Conservation (phyloP, 2,888 invertebrate genomes). For the Stenodema calcarata region DNA sequence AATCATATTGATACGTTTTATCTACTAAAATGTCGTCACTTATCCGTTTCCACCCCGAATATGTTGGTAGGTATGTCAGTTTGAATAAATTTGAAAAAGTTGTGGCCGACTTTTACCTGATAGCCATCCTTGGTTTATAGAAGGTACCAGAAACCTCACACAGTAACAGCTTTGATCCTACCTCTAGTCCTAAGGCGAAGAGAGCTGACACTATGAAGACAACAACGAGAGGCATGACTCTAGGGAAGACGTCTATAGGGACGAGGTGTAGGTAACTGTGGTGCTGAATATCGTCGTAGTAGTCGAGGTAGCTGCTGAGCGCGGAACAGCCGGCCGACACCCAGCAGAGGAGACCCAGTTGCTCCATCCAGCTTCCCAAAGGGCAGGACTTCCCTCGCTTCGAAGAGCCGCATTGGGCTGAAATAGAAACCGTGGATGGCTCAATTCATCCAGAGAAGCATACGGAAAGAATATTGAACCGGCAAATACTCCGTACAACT, state of each 20-base stretch:
- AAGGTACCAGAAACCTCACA: too few species aligned
- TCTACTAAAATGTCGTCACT: too few species aligned
- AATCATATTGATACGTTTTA: too few species aligned
- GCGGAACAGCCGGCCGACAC: neutral
- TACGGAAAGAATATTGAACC: too few species aligned
- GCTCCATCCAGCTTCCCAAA: conserved; percentile 16
- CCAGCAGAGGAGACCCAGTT: conserved; percentile 30
- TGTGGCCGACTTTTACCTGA: too few species aligned
- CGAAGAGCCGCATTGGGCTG: neutral
- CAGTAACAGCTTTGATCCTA: neutral
- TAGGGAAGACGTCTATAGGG: conserved; percentile 24
- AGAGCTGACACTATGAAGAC: neutral
- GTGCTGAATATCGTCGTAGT: conserved; percentile 35
- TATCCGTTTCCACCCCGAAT: too few species aligned
- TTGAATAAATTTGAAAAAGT: too few species aligned
- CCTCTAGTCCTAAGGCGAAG: conserved; percentile 31
- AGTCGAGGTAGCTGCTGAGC: conserved; percentile 36
- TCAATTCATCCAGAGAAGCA: too few species aligned
- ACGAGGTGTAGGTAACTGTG: conserved; percentile 36
- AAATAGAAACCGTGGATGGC: too few species aligned
- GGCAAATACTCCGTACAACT: too few species aligned
- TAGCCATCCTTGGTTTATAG: too few species aligned
- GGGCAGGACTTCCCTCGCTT: neutral
- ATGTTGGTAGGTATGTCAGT: too few species aligned
- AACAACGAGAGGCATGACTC: conserved; percentile 30